phyloP scores from a whole-genome alignment of 1,140 invertebrate species.

The Drosophila eugracilis region DNA sequence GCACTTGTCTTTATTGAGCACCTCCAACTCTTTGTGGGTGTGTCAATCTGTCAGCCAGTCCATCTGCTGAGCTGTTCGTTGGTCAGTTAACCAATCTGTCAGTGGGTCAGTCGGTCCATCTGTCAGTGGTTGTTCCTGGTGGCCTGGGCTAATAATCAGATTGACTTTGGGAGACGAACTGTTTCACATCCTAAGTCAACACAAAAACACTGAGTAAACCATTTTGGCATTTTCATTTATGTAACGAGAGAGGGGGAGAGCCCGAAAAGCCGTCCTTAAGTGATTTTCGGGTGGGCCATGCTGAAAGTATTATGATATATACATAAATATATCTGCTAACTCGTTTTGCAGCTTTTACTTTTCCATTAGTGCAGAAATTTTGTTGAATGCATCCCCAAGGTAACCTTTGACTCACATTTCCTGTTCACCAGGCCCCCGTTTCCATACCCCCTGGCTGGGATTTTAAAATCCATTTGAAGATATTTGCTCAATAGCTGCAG shows the following conservation, averaged over 20 bases:
- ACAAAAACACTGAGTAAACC: slow-evolving; percentile 29
- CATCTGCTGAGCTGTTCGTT: too few species aligned
- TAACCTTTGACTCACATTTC: slow-evolving; percentile 68
- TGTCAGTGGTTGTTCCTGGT: slow-evolving; percentile 35
- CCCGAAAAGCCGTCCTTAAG: slow-evolving; percentile 37
- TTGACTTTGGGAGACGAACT: slow-evolving; percentile 38
- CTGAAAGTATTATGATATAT: slow-evolving; percentile 54
- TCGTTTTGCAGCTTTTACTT: slow-evolving; percentile 72
- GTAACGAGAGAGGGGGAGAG: neutral
- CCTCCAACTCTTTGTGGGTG: slow-evolving; percentile 7
- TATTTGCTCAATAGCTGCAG: slow-evolving; percentile 63
- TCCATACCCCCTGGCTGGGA: slow-evolving; percentile 37
- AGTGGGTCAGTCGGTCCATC: slow-evolving; percentile 35
- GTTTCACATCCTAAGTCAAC: slow-evolving; percentile 68
- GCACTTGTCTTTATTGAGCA: slow-evolving; percentile 27
- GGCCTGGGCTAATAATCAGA: slow-evolving; percentile 63
- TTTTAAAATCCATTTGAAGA: slow-evolving; percentile 77
- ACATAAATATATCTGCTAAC: slow-evolving; percentile 45
- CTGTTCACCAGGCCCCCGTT: slow-evolving; percentile 7
- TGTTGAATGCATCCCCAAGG: slow-evolving; percentile 74
- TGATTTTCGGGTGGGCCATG: slow-evolving; percentile 50
- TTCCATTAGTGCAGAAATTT: slow-evolving; percentile 75
- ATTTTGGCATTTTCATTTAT: slow-evolving; percentile 50
- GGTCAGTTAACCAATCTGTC: slow-evolving; percentile 20
- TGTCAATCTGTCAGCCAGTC: slow-evolving; percentile 33